Evolutionary conservation across 2,888 invertebrate species (phyloP).

Genomic region (Ceriagrion tenellum): DNA sequence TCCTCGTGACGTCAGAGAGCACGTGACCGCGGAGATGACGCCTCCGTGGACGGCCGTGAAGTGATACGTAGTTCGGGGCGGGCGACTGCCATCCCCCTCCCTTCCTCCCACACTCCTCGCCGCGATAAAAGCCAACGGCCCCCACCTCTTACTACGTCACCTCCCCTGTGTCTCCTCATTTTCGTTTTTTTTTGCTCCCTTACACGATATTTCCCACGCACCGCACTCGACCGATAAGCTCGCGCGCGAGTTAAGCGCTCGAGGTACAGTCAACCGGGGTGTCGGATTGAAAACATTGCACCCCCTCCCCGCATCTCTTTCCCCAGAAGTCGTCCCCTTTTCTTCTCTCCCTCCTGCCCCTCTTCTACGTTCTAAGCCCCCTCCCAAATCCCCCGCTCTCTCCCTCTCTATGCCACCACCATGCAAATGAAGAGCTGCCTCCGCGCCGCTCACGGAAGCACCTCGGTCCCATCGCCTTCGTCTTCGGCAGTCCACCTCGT

Average conservation of each 20-base stretch:
- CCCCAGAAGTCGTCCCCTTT: neutral
- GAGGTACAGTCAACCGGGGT: constrained; percentile 24
- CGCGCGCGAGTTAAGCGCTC: neutral
- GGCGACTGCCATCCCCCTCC: constrained; percentile 31
- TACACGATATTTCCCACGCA: constrained; percentile 63
- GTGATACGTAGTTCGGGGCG: constrained; percentile 63
- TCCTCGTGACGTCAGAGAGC: constrained; percentile 50
- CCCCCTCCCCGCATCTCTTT: neutral
- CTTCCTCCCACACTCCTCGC: neutral
- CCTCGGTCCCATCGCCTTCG: neutral
- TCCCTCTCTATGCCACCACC: neutral
- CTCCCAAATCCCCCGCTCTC: constrained; percentile 19
- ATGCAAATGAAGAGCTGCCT: constrained; percentile 58
- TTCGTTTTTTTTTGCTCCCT: constrained; percentile 50
- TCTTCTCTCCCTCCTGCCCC: no score
- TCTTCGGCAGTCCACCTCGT: constrained; percentile 21
- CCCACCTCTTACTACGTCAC: neutral
- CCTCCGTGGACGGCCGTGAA: constrained; percentile 57
- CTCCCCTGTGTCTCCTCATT: neutral
- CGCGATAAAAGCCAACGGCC: neutral
- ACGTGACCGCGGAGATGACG: constrained; percentile 65
- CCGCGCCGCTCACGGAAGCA: constrained; percentile 42
- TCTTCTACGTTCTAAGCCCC: neutral
- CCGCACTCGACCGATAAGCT: constrained; percentile 62
- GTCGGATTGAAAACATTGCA: constrained; percentile 31